Evolutionary conservation across 2,888 invertebrate species (phyloP).

Genomic region (Eristalis arbustorum): DNA sequence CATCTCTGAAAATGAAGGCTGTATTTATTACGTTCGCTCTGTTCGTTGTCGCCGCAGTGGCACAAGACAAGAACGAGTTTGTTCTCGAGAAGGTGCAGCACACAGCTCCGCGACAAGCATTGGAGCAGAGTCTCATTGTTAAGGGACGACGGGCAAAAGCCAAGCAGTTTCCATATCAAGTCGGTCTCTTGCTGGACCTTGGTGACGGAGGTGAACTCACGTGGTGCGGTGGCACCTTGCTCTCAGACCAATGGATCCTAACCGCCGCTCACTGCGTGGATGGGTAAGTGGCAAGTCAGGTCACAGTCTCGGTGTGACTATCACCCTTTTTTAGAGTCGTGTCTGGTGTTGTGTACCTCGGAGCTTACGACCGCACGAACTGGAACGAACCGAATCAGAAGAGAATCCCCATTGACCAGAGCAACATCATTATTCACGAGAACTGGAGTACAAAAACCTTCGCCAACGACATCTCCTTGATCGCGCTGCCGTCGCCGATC

Average conservation of each 20-base stretch:
- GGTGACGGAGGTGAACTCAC: constrained; percentile 21
- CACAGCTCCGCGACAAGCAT: neutral
- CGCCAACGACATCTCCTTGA: constrained; percentile 80
- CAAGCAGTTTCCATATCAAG: constrained; percentile 78
- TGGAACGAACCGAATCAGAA: constrained; percentile 73
- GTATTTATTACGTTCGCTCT: neutral
- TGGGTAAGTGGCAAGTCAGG: constrained; percentile 19
- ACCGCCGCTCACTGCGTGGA: constrained; percentile 77
- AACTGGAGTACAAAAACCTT: constrained; percentile 75
- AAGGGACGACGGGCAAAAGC: constrained; percentile 75
- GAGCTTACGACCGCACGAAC: constrained; percentile 74
- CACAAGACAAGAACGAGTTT: constrained; percentile 77
- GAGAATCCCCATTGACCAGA: constrained; percentile 71
- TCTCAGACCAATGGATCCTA: constrained; percentile 76
- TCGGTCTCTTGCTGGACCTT: constrained; percentile 75
- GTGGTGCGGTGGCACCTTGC: constrained; percentile 78
- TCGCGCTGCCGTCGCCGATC: constrained; percentile 78
- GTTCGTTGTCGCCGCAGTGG: constrained; percentile 36
- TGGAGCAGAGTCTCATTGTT: constrained; percentile 20
- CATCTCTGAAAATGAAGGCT: constrained; percentile 1
- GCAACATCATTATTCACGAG: constrained; percentile 77
- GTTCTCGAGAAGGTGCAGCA: constrained; percentile 73
- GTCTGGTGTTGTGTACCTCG: constrained; percentile 74
- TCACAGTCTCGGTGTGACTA: neutral
- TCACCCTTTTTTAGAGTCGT: neutral